Evolutionary conservation across 2,797 vertebrate species (phyloP), one percentile per base, ranked within the genome.

Genomic region (Gymnocypris eckloni): DNA sequence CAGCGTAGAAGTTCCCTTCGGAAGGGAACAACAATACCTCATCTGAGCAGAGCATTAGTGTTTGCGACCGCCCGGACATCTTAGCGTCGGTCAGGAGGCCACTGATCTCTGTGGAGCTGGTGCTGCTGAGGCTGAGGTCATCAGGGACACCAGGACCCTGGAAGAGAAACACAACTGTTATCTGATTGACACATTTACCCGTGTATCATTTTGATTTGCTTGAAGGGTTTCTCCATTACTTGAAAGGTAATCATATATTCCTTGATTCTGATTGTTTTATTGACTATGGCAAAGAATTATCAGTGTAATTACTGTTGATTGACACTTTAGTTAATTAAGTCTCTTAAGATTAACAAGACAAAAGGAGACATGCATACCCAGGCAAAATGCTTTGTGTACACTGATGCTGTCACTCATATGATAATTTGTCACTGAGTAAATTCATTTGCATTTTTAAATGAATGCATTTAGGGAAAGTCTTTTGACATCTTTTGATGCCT

Each of bases 91-190:
- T 93, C 93, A 96, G 93, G 82, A 96, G 90, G 37, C 97, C 97
- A 0, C 97, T 97, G 92, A 99, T 87, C 89, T 99, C 98, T 86
- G 96, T 96, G 0, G 98, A 98, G 91, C 97, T 98, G 83, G 96
- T 95, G 90, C 97, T 99, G 95, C 98, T 98, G 91, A 96, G 94
- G 41, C 97, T 99, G 94, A 97, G 95, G 89, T 98, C 97, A 52
- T 98, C 96, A 0, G 92, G 96, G 90, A 95, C 89, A 2, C 93
- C 85, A 22, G 97, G 96, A 84, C 94, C 97, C 98, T 99, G 81
- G 90, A 59, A 71, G 64, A 77, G 22, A 92, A 69, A 84, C 67
- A 54, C 66, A 8, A 4, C 3, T 8, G 4, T 52, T 20, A 48
- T 2, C 66, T 50, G 50, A 75, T 7, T 86, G 76, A 84, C 79